phyloP scores from a whole-genome alignment of 2,113 vertebrate genomes.

The Nycticorax nycticorax region DNA sequence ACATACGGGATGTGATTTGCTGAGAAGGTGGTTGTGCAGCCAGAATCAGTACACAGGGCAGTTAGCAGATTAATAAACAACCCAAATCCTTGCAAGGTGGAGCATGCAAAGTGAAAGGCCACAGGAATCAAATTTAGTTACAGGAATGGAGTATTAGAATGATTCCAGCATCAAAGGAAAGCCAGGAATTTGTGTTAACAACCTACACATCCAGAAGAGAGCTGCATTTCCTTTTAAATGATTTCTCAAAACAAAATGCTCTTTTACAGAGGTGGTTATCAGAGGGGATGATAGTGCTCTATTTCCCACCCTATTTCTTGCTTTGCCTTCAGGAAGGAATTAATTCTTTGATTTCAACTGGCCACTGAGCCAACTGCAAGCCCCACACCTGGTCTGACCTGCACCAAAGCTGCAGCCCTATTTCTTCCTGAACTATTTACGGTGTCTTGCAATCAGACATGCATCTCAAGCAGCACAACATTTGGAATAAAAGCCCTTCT shows the following conservation, averaged over 20 bases:
- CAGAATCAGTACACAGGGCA: neutral
- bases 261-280: neutral
- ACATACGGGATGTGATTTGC: neutral
- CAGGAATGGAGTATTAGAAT: neutral
- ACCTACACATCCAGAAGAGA: neutral
- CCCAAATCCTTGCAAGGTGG: neutral
- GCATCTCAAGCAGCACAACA: neutral
- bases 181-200: neutral
- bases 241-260: neutral
- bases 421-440: neutral
- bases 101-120: neutral
- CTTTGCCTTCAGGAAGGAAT: neutral
- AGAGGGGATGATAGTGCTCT: neutral
- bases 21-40: neutral
- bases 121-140: neutral
- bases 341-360: neutral
- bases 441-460: neutral
- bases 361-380: fast-evolving
- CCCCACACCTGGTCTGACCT: neutral
- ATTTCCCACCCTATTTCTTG: neutral
- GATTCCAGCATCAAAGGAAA: neutral
- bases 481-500: neutral
- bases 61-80: constrained; percentile 9
- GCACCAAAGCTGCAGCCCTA: neutral
- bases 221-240: neutral